Base-by-base conservation (phyloP, 2,797 vertebrate genomes). In the Poecile montanus region DNA sequence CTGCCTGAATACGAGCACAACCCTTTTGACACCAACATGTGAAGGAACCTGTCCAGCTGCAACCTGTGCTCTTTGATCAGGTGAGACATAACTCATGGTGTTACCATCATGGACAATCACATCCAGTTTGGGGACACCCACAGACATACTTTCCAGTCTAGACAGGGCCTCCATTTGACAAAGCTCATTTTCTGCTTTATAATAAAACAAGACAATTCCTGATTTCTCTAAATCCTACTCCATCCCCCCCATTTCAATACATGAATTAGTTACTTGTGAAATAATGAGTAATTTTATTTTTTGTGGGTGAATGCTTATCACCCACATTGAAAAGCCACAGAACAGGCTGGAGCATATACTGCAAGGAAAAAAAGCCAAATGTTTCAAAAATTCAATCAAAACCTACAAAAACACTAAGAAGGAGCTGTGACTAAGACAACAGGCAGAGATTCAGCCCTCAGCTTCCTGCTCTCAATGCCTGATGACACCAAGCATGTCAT, bases 1-100 rank as follows among this genome's bases (percentile, higher is more conserved):
- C 48, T 63, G 42, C 5, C 65, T 48, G 44, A 83, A 60, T n/a
- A 38, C 0, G 0, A 58, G 27, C n/a, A 56, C 0, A 1, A 23
- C 44, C 1, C 11, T 65, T 74, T 12, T 17, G 32, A 40, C 29
- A 40, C 11, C 26, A 72, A 10, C 40, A 53, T 36, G 36, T 4
- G 47, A 26, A 61, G 47, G 18, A 76, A 63, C 29, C 22, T 53
- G 22, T 29, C 19, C 58, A 63, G 23, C 23, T 38, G 60, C 13
- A 11, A 17, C 27, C 20, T 0, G 6, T 38, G 13, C 40, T 34
- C n/a, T 68, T 58, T 34, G 34, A 15, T 10, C n/a, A 84, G 11
- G 10, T 54, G 29, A 26, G 22, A 17, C 4, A 26, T 3, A 65
- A 18, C 30, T 71, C 32, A 32, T 61, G 32, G 23, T 68, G 34